Evolutionary conservation across 2,888 invertebrate species (phyloP), one percentile per base, ranked within the genome.

Genomic region (Griposia aprilina): DNA sequence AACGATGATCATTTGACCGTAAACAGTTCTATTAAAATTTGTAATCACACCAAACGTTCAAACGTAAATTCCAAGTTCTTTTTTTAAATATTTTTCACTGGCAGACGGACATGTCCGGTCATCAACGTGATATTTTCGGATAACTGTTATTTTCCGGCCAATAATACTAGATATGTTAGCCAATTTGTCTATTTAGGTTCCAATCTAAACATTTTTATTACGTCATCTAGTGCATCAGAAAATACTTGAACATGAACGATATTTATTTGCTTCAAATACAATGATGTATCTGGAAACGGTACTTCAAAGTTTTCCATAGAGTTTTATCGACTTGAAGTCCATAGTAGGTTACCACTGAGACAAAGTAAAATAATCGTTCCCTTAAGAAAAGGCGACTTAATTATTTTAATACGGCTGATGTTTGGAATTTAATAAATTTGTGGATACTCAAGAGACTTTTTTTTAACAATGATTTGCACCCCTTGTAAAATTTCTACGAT

Each of bases 1-100:
- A 57, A 23, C 57, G 57, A 76, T 59, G 62, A 67, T 60, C 65
- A 74, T 81, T 81, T 74, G 45, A 68, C 36, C 20, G 73, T 73
- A 82, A 85, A 70, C 66, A 74, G 50, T 82, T 77, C 74, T 74
- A 82, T 77, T n/a, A n/a, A n/a, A n/a, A n/a, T n/a, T 82, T 83
- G 45, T 72, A 81, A 69, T 85, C 69, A 69, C 50, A 81, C 30
- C 69, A 66, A 75, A 65, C 20, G 76, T 57, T 60, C 50, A 45
- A 65, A 45, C 20, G 41, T 59, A 45, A 76, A 76, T 60, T 65
- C 48, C 15, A 36, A n/a, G 13, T 65, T 68, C 36, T 57, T 36
- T 62, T 45, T 63, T 17, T 23, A 30, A 52, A 68, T 62, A 74
- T n/a, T 74, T 52, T 74, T 66, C 23, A 50, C 23, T 69, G 11